Base-by-base conservation (phyloP, 2,888 invertebrate genomes). In the Catocala nupta region DNA sequence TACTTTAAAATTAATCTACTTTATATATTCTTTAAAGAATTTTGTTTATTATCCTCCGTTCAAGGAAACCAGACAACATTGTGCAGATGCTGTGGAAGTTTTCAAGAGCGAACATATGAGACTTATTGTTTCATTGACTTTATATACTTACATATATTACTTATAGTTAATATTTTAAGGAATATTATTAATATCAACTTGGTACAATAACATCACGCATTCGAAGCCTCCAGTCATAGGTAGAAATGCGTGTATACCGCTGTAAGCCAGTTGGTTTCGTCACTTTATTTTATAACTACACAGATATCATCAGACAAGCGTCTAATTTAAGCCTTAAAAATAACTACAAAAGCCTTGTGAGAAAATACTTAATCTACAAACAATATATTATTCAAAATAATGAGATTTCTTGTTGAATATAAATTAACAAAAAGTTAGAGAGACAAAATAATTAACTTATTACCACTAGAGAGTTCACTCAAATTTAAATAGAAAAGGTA, bases 1-100 rank as follows among this genome's bases (percentile, higher is more conserved):
- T 64, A 56, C 47, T 64, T 57, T 39, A 59, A 63, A 63, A 62
- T 67, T 62, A 25, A 73, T 70, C 36, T 59, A 60, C 59, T 61
- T 59, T 42, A 45, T 65, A 65, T 54, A 49, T 65, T 62, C 45
- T 44, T 0, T 10, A 48, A 43, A 65, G 9, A 63, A 64, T 34
- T 65, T 13, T 25, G 53, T 59, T 60, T 57, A 55, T 33, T 43
- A 49, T 51, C 51, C 62, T 55, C 59, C 5, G 43, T 42, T 62
- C 12, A 13, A 59, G 48, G 39, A 59, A 62, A 50, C 52, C 36
- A 54, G 50, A 59, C 12, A 68, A 80, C 66, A 72, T 66, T 73
- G 55, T 49, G 62, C 80, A 82, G 78, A 74, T 77, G 71, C 59
- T 59, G 63, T 61, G 50, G 63, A 77, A 67, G 53, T 65, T 71